Evolutionary conservation across 2,113 vertebrate species (phyloP).

Genomic region (Terrapene triunguis): DNA sequence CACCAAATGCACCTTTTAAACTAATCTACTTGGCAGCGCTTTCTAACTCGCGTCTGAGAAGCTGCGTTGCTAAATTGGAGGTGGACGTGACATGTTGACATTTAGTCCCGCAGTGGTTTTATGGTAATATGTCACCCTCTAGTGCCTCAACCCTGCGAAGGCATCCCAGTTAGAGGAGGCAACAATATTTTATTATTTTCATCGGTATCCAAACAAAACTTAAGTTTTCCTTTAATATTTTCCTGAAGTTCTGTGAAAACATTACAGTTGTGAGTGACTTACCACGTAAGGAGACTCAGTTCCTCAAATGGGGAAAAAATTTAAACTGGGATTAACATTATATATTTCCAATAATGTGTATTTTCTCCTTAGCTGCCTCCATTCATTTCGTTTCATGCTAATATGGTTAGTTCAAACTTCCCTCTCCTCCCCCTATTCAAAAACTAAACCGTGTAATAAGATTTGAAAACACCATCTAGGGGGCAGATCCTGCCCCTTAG

Average conservation of each 20-base stretch:
- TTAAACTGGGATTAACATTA: not conserved
- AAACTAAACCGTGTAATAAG: not conserved
- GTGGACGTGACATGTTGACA: not conserved
- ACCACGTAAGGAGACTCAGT: rapidly evolving
- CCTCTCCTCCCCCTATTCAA: not conserved
- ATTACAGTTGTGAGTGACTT: rapidly evolving
- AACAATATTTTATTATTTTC: no score
- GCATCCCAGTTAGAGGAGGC: no score
- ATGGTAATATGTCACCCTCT: constrained; percentile 1
- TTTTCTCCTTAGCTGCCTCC: not conserved
- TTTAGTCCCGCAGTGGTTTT: not conserved
- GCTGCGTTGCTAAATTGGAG: not conserved
- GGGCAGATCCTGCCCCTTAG: not conserved
- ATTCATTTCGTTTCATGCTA: rapidly evolving
- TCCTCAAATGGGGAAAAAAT: rapidly evolving
- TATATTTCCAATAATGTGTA: rapidly evolving
- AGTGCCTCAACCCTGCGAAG: not conserved
- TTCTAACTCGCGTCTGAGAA: not conserved
- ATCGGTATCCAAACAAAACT: rapidly evolving
- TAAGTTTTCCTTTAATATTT: rapidly evolving
- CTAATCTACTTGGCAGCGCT: not conserved
- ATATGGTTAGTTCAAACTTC: not conserved
- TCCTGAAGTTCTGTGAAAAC: rapidly evolving
- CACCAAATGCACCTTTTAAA: not conserved
- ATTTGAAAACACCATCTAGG: not conserved